Conservation (phyloP, 2,797 vertebrate genomes). For the Falco cherrug region DNA sequence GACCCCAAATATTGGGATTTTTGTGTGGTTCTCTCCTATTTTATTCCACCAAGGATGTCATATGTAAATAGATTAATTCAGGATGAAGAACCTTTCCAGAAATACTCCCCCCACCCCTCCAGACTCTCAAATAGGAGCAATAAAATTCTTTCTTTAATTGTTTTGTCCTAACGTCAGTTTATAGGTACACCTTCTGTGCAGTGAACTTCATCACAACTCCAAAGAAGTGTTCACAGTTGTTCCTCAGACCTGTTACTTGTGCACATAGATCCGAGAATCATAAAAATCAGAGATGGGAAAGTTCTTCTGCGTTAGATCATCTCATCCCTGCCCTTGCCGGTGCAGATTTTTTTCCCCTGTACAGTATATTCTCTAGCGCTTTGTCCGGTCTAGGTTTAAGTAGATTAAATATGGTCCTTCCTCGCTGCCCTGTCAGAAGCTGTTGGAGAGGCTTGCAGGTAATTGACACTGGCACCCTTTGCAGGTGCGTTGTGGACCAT, state of each 20-base stretch:
- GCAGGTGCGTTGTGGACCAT: constrained; percentile 66
- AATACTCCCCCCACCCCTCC: accelerated
- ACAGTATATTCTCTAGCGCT: constrained; percentile 32
- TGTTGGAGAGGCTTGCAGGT: constrained; percentile 48
- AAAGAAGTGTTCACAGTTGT: background rate
- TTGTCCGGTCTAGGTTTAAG: constrained; percentile 58
- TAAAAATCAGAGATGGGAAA: background rate
- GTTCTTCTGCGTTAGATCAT: constrained; percentile 2
- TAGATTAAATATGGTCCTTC: constrained; percentile 66
- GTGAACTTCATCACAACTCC: background rate
- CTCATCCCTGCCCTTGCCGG: background rate
- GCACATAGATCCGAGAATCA: background rate
- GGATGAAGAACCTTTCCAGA: background rate
- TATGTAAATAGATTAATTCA: background rate
- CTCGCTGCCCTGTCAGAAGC: constrained; percentile 55
- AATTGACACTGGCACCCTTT: constrained; percentile 64
- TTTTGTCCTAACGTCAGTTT: background rate
- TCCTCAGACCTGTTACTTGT: background rate
- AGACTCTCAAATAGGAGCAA: background rate
- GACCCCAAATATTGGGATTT: background rate
- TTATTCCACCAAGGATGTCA: background rate
- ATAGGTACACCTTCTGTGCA: background rate
- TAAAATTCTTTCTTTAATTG: background rate
- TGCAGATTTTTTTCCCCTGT: background rate
- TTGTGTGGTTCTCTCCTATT: background rate